phyloP scores from a whole-genome alignment of 2,113 vertebrate genomes.

The Hoplias malabaricus region DNA sequence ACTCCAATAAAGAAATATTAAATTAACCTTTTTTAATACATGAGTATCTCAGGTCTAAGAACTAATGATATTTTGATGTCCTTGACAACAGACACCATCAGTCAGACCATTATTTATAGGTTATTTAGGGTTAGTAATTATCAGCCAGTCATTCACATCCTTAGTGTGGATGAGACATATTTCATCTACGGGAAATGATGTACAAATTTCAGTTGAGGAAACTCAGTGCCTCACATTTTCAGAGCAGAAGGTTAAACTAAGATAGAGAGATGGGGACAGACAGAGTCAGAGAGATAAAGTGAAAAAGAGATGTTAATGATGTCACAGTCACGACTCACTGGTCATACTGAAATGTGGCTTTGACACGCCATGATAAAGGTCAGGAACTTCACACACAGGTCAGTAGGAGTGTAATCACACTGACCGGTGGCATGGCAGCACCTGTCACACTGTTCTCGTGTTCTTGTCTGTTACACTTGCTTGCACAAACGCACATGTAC shows the following conservation, averaged over 20 bases:
- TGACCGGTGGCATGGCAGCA: constrained; percentile 10
- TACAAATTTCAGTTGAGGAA: no score
- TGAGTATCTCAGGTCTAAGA: no score
- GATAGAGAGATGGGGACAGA: neutral
- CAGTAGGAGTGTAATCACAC: constrained; percentile 49
- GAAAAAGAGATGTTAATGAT: constrained; percentile 4
- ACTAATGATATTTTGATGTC: no score
- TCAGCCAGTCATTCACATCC: no score
- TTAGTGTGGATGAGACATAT: neutral
- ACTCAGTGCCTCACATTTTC: no score
- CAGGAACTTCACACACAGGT: constrained; percentile 57
- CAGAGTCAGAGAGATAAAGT: neutral
- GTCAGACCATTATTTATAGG: no score
- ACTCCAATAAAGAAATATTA: no score
- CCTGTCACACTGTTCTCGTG: neutral
- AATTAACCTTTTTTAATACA: no score
- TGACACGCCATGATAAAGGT: constrained; percentile 62
- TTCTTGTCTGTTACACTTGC: neutral
- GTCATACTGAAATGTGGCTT: constrained; percentile 23
- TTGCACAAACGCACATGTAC: constrained; percentile 4
- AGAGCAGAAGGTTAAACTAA: neutral
- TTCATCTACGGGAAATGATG: neutral
- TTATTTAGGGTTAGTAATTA: no score
- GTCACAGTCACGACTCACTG: constrained; percentile 30
- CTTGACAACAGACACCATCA: no score